Conservation (phyloP, 2,888 invertebrate species). For the Apodemia duryi region DNA sequence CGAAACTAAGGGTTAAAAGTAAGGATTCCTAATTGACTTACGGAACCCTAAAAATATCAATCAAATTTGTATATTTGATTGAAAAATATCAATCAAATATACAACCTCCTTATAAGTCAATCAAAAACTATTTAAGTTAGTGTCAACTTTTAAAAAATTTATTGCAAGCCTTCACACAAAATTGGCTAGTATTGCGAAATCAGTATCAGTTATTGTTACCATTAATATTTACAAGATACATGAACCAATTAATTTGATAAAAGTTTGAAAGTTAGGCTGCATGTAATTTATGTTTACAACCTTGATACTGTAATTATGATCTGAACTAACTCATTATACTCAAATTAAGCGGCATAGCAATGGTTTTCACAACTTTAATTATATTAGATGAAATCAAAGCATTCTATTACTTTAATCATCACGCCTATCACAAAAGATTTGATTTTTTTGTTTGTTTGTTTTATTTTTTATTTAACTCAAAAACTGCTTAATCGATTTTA, state of each 20-base stretch:
- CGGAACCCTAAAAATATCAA: no score
- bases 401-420: no score
- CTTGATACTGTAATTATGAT: slow-evolving; percentile 4
- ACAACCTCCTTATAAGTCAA: no score
- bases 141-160: not conserved
- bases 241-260: slow-evolving; percentile 32
- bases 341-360: not conserved
- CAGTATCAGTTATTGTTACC: slow-evolving; percentile 17
- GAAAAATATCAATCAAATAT: no score
- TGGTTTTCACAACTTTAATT: slow-evolving; percentile 1
- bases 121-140: not conserved
- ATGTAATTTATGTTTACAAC: not conserved
- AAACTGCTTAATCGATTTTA: no score
- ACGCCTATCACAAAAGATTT: no score
- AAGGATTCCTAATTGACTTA: no score
- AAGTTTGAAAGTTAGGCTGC: slow-evolving; percentile 32
- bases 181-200: slow-evolving; percentile 8
- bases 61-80: no score
- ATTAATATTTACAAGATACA: slow-evolving; percentile 31
- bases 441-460: no score
- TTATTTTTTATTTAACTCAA: no score
- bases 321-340: slow-evolving; percentile 4
- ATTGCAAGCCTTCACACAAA: slow-evolving; percentile 14
- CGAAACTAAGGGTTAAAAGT: no score
- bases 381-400: not conserved